Evolutionary conservation across 35 echinoderm and acorn worm species (phyloP), one percentile per base, ranked within the genome.

Genomic region (Lytechinus pictus): DNA sequence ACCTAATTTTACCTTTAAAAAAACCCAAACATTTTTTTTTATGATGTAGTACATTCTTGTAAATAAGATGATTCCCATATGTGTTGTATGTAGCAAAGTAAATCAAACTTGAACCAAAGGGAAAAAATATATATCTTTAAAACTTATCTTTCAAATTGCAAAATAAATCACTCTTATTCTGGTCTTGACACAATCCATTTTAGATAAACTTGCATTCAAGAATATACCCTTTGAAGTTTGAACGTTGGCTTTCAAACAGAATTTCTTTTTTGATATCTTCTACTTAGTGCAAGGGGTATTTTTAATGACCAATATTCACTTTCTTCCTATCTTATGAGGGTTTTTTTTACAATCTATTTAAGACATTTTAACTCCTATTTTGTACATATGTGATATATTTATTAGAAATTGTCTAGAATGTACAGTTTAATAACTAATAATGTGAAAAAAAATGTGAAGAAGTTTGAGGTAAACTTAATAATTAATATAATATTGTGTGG

Each of bases 361-460:
- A 79, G 66, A 79, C 21, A 79, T 24, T 79, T 16, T 24, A 79
- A 79, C 66, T 79, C 66, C 66, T 79, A 79, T 79, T 24, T n/a
- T 79, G 66, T 79, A 79, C 19, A 79, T 79, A 79, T 79, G 66
- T 79, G 66, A 79, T n/a, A 79, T 79, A 79, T 79, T 79, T 79
- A 79, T 79, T 79, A 79, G 66, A 79, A 79, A 79, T 79, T 79
- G 19, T 79, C 61, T 79, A 79, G 66, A 79, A 79, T 79, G 66
- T 79, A 79, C 66, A 79, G 66, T 79, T 79, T 79, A 24, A 79
- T 79, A 79, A 79, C 19, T 79, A 79, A 79, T 5, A 79, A 27
- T 24, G 66, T 79, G 66, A 24, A 79, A 79, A 79, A 8, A n/a
- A n/a, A n/a, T n/a, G 24, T 16, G 21, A 21, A n/a, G n/a, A 1